phyloP scores from a whole-genome alignment of 2,888 invertebrate genomes.

The Teleogryllus oceanicus region DNA sequence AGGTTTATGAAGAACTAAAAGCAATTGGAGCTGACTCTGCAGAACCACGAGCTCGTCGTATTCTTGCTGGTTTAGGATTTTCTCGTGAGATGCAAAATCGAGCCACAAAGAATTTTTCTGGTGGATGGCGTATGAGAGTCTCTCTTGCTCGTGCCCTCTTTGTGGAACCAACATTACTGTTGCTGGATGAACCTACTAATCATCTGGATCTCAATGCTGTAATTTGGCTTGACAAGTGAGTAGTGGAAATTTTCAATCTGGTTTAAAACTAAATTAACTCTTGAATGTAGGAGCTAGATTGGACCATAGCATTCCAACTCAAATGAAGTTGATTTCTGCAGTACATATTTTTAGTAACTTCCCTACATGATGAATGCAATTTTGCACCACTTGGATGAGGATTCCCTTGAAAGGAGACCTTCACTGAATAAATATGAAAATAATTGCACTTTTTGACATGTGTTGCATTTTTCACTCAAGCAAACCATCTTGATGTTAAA shows the following conservation, averaged over 20 bases:
- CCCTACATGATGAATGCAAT: too few species aligned
- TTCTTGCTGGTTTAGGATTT: conserved; percentile 96
- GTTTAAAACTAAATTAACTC: too few species aligned
- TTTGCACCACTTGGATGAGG: too few species aligned
- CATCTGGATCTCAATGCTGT: conserved; percentile 97
- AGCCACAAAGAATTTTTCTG: conserved; percentile 64
- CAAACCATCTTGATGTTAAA: too few species aligned
- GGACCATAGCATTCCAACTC: too few species aligned
- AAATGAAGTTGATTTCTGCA: too few species aligned
- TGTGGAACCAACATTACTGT: conserved; percentile 61
- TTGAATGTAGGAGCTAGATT: too few species aligned
- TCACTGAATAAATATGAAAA: too few species aligned
- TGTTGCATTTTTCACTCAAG: too few species aligned
- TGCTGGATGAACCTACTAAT: conserved; percentile 67
- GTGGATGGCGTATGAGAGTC: conserved; percentile 69
- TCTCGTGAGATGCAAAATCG: conserved; percentile 68
- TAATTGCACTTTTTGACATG: too few species aligned
- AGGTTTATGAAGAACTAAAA: conserved; percentile 90
- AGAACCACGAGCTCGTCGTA: conserved; percentile 91
- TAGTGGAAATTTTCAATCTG: conserved; percentile 34
- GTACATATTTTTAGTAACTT: too few species aligned
- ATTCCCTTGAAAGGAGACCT: too few species aligned
- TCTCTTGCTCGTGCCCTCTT: conserved; percentile 63
- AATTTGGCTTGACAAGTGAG: conserved; percentile 98
- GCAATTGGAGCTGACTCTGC: conserved; percentile 98